Evolutionary conservation across 2,797 vertebrate species (phyloP).

Genomic region (Benthosema pterotum): DNA sequence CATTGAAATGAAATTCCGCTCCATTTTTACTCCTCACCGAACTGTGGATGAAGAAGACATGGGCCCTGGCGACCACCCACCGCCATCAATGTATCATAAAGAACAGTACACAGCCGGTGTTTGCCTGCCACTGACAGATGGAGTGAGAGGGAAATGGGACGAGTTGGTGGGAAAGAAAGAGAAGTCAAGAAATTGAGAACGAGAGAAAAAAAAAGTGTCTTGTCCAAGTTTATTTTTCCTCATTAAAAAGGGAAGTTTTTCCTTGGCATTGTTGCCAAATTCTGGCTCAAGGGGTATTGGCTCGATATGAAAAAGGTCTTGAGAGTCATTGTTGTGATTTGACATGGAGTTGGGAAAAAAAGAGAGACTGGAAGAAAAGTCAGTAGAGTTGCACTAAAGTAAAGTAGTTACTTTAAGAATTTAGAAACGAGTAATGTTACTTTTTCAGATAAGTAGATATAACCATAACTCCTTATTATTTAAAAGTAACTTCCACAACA

Average conservation of each 20-base stretch:
- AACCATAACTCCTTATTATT: no score
- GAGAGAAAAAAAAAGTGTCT: not conserved
- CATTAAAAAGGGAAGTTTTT: not conserved
- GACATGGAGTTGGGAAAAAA: no score
- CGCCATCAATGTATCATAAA: conserved; percentile 31
- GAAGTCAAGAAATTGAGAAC: not conserved
- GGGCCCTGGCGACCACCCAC: conserved; percentile 45
- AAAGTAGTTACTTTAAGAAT: no score
- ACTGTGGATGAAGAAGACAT: conserved; percentile 36
- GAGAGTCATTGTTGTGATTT: no score
- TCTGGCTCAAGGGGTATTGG: no score
- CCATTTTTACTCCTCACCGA: conserved; percentile 42
- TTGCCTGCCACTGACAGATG: conserved; percentile 48
- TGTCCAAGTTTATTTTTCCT: not conserved
- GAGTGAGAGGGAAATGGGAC: conserved; percentile 4
- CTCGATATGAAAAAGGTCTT: no score
- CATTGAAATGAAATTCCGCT: conserved; percentile 44
- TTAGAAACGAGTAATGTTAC: no score
- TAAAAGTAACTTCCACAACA: no score
- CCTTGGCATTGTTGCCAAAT: no score
- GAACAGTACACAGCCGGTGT: conserved; percentile 27
- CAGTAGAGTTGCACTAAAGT: no score
- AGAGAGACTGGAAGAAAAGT: no score
- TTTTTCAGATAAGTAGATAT: no score
- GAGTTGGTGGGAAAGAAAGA: not conserved